Conservation (phyloP, 2,113 vertebrate genomes). For the Hypocryptadius cinnamomeus region DNA sequence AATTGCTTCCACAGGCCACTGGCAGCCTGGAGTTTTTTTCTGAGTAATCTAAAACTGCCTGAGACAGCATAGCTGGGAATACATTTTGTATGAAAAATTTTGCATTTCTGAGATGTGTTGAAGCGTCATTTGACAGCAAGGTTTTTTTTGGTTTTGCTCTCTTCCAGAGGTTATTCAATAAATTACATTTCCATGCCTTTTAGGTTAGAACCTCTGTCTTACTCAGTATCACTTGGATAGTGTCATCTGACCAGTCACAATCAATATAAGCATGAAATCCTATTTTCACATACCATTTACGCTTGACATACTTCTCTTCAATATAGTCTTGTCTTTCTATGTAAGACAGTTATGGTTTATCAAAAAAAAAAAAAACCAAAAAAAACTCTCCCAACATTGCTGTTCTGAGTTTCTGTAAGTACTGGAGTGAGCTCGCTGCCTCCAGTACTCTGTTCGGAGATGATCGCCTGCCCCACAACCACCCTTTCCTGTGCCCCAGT, state of each 20-base stretch:
- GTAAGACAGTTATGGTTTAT: neutral
- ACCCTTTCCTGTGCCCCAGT: neutral
- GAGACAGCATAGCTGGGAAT: neutral
- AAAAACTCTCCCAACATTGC: neutral
- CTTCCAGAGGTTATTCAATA: neutral
- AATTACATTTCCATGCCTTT: neutral
- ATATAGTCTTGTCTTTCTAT: neutral
- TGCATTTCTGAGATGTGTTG: neutral
- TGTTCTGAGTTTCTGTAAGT: neutral
- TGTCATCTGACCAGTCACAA: neutral
- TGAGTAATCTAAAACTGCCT: neutral
- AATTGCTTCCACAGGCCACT: slow-evolving; percentile 21
- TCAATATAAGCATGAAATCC: neutral
- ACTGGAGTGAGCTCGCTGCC: accelerated
- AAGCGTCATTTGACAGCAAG: neutral
- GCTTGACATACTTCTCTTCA: neutral
- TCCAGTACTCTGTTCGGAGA: neutral
- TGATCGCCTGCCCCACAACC: neutral
- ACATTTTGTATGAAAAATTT: neutral
- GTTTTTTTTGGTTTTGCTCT: neutral
- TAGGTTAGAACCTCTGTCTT: neutral
- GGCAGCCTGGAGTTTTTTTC: neutral
- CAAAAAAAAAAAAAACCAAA: neutral
- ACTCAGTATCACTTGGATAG: neutral
- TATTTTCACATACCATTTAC: neutral